Evolutionary conservation across 2,888 invertebrate species (phyloP).

Genomic region (Leuctra nigra): DNA sequence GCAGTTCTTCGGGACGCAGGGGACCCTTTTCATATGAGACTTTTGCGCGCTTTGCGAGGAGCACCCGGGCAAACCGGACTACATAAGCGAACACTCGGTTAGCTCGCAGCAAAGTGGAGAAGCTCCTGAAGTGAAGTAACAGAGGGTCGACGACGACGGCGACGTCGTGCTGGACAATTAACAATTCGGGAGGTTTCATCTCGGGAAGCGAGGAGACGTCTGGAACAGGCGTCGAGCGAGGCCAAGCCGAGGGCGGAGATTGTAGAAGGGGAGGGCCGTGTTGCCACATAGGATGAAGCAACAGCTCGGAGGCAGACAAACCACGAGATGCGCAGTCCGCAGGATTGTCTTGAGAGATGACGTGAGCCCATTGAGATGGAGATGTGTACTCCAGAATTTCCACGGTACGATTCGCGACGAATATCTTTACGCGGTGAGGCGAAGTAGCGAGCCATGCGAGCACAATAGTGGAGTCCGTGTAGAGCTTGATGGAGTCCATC

Average conservation of each 20-base stretch:
- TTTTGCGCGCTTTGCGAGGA: not conserved
- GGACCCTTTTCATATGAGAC: not conserved
- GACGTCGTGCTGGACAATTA: not conserved
- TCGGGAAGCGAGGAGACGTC: not conserved
- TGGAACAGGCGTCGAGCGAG: not conserved
- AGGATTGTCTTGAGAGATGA: constrained; percentile 32
- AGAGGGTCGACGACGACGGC: not conserved
- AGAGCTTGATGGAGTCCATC: no score
- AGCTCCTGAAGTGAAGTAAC: not conserved
- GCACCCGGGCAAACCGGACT: not conserved
- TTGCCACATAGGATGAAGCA: constrained; percentile 29
- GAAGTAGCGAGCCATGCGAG: no score
- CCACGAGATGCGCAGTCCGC: constrained; percentile 35
- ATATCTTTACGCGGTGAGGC: no score
- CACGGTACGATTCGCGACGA: constrained; percentile 32
- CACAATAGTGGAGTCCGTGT: no score
- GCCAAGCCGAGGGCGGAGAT: not conserved
- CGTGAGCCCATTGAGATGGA: constrained; percentile 32
- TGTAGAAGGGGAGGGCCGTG: constrained; percentile 24
- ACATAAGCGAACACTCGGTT: not conserved
- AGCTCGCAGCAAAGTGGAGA: not conserved
- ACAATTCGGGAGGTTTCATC: not conserved
- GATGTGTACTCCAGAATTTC: constrained; percentile 32
- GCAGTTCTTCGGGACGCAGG: no score
- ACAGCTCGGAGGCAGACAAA: constrained; percentile 25